Evolutionary conservation across 2,797 vertebrate genomes (phyloP), one percentile per base, ranked within the genome.

Genomic region (Heliangelus exortis): DNA sequence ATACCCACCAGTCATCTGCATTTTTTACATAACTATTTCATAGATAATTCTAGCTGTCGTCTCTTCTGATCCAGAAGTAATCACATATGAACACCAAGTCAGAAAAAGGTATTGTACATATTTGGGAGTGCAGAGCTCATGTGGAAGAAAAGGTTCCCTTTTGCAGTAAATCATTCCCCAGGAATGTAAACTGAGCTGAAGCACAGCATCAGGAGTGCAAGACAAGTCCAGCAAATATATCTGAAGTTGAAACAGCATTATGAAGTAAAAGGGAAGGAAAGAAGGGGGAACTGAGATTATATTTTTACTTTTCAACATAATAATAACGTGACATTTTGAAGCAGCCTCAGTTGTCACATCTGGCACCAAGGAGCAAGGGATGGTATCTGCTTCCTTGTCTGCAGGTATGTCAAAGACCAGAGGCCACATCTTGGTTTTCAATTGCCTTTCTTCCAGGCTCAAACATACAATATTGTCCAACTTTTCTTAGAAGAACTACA

Each of bases 11-110:
- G 80, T 28, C 85, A 65, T 1, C 58, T 50, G 69, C 33, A 17
- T 62, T 67, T 81, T 71, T 17, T 8, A 4, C 79, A 18, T 23
- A 85, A 67, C 9, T 62, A 81, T 59, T 84, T 78, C 66, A 18
- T 0, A 54, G 80, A 28, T 96, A 84, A 94, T 79, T 65, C 69
- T 54, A 73, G 66, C 73, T 94, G 89, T 82, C 25, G 0, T 84
- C 59, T 94, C 92, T 86, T 63, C 8, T 67, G 67, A 95, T 89
- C 87, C 92, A 96, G 84, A 94, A 96, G 62, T 86, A 94, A 96
- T 89, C 45, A 14, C 73, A 47, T 2, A 34, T 34, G 89, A 95
- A 69, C 1, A 6, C 6, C 82, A 73, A 91, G 66, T 34, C 89
- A 90, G 53, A 33, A 68, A 11, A 67, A 76, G 75, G 74, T 12